Conservation (phyloP, 2,888 invertebrate genomes). For the Patella caerulea region DNA sequence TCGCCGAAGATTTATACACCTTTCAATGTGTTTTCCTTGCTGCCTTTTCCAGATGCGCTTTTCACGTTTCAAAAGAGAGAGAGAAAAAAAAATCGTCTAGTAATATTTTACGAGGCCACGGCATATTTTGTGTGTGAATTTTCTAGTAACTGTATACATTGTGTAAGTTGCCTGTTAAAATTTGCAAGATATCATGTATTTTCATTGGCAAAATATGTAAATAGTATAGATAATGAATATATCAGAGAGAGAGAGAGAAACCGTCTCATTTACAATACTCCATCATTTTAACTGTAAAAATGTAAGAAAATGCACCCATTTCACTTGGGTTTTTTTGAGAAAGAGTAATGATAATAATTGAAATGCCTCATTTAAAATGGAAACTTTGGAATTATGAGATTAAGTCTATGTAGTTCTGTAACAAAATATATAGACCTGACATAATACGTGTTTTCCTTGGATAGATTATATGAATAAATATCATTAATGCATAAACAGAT, state of each 20-base stretch:
- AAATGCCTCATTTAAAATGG: not conserved
- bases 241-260: not conserved
- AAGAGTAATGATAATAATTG: not conserved
- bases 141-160: not conserved
- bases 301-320: too few species aligned
- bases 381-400: constrained; percentile 5
- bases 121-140: constrained; percentile 7
- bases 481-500: too few species aligned
- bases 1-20: not conserved
- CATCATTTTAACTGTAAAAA: not conserved
- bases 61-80: not conserved
- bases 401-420: too few species aligned
- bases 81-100: not conserved
- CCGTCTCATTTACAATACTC: not conserved
- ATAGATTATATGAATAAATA: too few species aligned
- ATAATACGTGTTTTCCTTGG: too few species aligned
- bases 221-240: not conserved
- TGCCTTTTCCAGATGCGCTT: constrained; percentile 1
- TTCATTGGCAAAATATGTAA: not conserved
- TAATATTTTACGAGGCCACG: not conserved
- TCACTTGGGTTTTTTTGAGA: not conserved
- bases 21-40: not conserved
- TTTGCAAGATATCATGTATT: not conserved
- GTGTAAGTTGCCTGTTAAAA: not conserved
- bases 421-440: too few species aligned